Evolutionary conservation across 2,113 vertebrate genomes (phyloP), one percentile per base, ranked within the genome.

Genomic region (Hepsetus odoe): DNA sequence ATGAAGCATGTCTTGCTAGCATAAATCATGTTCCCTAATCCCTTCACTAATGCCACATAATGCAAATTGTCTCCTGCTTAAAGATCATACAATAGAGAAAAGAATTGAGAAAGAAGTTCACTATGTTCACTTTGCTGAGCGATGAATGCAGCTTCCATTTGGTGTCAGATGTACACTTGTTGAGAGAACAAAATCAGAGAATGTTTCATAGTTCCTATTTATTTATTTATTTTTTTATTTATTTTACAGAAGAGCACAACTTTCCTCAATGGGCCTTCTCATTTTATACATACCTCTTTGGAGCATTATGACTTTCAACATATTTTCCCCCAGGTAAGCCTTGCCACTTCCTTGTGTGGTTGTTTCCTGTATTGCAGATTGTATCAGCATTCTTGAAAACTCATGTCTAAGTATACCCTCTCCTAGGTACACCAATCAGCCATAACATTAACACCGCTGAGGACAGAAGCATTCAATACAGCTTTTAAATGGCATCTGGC

Each of bases 1-100:
- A 90, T 88, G 90, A 92, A 91, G 87, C 91, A 90, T 91, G 88
- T 92, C 91, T 92, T 90, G 79, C 76, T 76, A 91, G 87, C 88
- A 90, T 93, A 90, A 92, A 93, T 94, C 89, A 90, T 81, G 87
- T 88, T 88, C 87, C 82, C 85, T 91, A 92, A 92, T 92, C 91
- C 89, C 79, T 92, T 89, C 86, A 90, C 88, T 91, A 91, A 88
- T 88, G 90, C 87, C 89, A 90, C 86, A 58, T 87, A 92, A 90
- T 91, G 88, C 87, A 89, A 92, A 91, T 89, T 88, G 88, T 90
- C 89, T 89, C 86, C 86, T 88, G 87, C 85, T 91, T 90, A 89
- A 86, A 88, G 86, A 91, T 91, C 82, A 86, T 86, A 91, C 89
- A 90, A 91, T 85, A 84, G 86, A 89, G 85, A 86, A 86, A 83